Conservation (phyloP, 2,113 vertebrate species). For the Pseudorhombus dupliciocellatus region DNA sequence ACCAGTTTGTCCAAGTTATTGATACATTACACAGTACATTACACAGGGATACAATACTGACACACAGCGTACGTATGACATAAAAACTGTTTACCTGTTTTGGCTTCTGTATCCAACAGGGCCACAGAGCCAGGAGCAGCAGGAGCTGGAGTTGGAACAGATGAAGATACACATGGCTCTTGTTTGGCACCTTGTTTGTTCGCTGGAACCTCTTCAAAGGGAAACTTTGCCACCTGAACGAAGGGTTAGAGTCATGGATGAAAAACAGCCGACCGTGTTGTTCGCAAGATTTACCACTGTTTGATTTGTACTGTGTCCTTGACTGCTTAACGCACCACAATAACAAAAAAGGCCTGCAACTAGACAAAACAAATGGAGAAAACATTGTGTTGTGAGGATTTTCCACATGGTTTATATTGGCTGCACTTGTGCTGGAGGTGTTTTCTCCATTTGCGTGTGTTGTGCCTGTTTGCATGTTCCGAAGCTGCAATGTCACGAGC, state of each 20-base stretch:
- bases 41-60: background rate
- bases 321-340: background rate
- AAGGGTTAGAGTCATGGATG: slow-evolving; percentile 1
- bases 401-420: too few relatives aligned
- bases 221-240: slow-evolving; percentile 82
- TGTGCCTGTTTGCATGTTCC: too few relatives aligned
- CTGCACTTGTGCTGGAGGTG: too few relatives aligned
- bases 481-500: too few relatives aligned
- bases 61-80: background rate
- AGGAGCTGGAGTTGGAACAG: slow-evolving; percentile 7
- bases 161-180: slow-evolving; percentile 55
- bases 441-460: too few relatives aligned
- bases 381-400: too few relatives aligned
- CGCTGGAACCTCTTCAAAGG: slow-evolving; percentile 89
- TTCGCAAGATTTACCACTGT: background rate
- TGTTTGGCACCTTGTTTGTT: slow-evolving; percentile 71
- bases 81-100: slow-evolving; percentile 40
- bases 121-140: slow-evolving; percentile 40
- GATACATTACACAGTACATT: too few relatives aligned
- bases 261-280: slow-evolving; percentile 5
- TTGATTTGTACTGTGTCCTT: background rate
- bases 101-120: slow-evolving; percentile 37
- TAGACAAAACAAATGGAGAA: too few relatives aligned
- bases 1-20: background rate
- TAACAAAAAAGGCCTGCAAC: too few relatives aligned